Percentiles rank a stretch among this genome's conserved stretches.
phyloP scores from a whole-genome alignment of 2,888 invertebrate species.

The Choreutis nemorana region DNA sequence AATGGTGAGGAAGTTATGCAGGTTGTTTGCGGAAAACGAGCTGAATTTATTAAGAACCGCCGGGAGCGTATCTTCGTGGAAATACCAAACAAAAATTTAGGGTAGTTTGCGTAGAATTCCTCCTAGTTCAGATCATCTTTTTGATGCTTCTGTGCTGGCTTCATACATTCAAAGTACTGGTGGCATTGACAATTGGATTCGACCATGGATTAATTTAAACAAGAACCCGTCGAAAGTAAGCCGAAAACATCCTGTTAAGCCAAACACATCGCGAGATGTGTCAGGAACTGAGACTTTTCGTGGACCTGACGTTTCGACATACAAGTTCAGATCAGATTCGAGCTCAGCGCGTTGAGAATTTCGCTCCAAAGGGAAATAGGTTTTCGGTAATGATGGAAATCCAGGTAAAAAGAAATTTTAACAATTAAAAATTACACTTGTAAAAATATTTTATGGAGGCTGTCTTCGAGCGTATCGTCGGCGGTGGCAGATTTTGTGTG shows the following conservation, averaged over 20 bases:
- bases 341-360: neutral
- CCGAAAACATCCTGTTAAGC: neutral
- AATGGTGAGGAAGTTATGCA: slow-evolving; percentile 9
- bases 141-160: neutral
- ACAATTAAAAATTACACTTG: too few relatives aligned
- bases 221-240: neutral
- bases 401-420: neutral
- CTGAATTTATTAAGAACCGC: slow-evolving; percentile 8
- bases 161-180: neutral
- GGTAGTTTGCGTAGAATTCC: slow-evolving; percentile 9
- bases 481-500: slow-evolving; percentile 8
- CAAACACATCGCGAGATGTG: neutral
- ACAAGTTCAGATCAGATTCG: neutral
- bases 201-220: neutral
- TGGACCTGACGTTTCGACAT: neutral
- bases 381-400: neutral
- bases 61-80: slow-evolving; percentile 9
- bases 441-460: neutral
- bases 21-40: slow-evolving; percentile 9
- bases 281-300: neutral
- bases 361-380: neutral
- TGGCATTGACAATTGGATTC: neutral
- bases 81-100: slow-evolving; percentile 5
- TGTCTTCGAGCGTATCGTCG: neutral
- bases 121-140: slow-evolving; percentile 5